Evolutionary conservation across 2,888 invertebrate genomes (phyloP).

Genomic region (Pteria penguin): DNA sequence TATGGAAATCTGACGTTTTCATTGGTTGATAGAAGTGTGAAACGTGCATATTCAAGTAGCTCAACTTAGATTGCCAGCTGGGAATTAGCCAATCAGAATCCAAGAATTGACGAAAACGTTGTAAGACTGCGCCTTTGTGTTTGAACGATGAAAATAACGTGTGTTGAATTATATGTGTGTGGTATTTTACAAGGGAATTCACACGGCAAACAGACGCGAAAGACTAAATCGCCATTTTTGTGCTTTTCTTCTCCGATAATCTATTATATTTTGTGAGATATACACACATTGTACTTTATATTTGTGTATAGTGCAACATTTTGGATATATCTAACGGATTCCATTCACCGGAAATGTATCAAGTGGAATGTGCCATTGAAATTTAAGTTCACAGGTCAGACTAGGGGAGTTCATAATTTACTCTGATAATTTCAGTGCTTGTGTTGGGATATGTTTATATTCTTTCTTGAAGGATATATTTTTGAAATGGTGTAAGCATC

Average conservation of each 20-base stretch:
- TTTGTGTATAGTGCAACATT: no score
- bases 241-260: slow-evolving; percentile 15
- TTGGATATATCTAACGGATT: no score
- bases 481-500: no score
- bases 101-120: slow-evolving; percentile 55
- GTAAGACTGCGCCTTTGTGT: slow-evolving; percentile 71
- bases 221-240: background rate
- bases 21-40: slow-evolving; percentile 49
- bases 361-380: background rate
- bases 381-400: background rate
- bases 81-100: slow-evolving; percentile 40
- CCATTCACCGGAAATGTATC: background rate
- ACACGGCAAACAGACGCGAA: slow-evolving; percentile 44
- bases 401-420: no score
- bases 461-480: no score
- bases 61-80: slow-evolving; percentile 71
- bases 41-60: slow-evolving; percentile 67
- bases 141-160: slow-evolving; percentile 70
- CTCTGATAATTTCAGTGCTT: no score
- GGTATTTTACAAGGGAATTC: slow-evolving; percentile 59
- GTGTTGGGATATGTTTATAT: no score
- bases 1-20: slow-evolving; percentile 9
- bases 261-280: no score
- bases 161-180: slow-evolving; percentile 73
- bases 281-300: no score